Evolutionary conservation across 2,797 vertebrate species (phyloP).

Genomic region (Phoebastria nigripes): DNA sequence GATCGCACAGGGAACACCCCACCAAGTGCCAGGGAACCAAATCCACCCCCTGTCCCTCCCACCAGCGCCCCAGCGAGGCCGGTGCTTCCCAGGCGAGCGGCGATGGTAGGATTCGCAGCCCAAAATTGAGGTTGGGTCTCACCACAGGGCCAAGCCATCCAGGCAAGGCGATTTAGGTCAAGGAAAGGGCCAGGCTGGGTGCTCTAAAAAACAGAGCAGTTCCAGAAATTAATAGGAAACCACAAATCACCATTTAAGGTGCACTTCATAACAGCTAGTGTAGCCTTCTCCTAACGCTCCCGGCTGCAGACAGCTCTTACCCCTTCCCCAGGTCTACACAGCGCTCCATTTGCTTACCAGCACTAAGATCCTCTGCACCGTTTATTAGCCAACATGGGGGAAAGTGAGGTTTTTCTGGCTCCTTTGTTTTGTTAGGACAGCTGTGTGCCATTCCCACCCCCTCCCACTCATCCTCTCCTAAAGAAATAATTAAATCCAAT

Average conservation of each 20-base stretch:
- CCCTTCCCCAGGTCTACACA: constrained; percentile 25
- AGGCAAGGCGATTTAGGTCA: background rate
- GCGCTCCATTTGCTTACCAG: constrained; percentile 26
- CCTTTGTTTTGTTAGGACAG: constrained; percentile 68
- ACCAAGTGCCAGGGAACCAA: background rate
- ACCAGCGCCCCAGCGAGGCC: background rate
- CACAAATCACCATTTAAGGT: background rate
- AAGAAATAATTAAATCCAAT: constrained; percentile 80
- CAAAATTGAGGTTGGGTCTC: rapidly evolving
- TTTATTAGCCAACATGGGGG: constrained; percentile 30
- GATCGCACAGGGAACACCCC: background rate
- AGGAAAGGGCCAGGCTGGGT: background rate
- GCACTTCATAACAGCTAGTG: background rate
- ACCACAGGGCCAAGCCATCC: rapidly evolving
- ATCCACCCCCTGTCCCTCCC: background rate
- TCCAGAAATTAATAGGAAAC: background rate
- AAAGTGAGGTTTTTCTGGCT: constrained; percentile 59
- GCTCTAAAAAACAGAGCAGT: background rate
- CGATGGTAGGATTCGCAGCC: rapidly evolving
- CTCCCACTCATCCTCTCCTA: constrained; percentile 49
- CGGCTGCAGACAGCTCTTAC: background rate
- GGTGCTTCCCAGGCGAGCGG: background rate
- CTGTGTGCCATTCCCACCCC: constrained; percentile 70
- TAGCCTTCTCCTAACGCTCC: background rate
- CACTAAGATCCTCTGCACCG: constrained; percentile 1